These are phyloP conservation scores for Prosapia bicincta DNA, from an alignment of 2,888 invertebrate genomes.

Conservation along the genomic window DNA sequence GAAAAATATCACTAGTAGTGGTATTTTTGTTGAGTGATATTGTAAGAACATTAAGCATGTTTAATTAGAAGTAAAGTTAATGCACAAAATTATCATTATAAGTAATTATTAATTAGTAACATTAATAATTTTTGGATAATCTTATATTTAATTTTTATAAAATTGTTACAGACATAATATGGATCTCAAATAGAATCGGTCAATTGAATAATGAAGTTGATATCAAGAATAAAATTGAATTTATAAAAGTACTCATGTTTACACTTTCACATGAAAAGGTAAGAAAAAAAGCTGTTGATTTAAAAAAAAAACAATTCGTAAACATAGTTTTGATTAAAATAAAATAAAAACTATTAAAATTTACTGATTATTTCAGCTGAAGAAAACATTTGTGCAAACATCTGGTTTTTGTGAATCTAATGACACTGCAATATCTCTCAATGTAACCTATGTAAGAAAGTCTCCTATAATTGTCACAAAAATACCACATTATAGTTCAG, in stretches of 20 bases:
- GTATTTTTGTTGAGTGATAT: no score
- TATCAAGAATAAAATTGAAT: not conserved
- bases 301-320: not conserved
- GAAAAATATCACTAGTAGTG: no score
- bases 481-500: not conserved
- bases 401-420: not conserved
- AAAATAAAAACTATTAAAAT: not conserved
- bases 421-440: not conserved
- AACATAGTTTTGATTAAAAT: not conserved
- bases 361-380: not conserved
- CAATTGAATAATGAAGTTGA: not conserved
- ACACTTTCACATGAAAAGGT: not conserved
- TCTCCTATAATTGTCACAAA: not conserved
- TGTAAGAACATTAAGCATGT: no score
- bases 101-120: no score
- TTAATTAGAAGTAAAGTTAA: no score
- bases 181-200: not conserved
- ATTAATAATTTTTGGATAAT: no score
- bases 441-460: not conserved
- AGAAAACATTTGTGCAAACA: not conserved
- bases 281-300: not conserved
- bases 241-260: not conserved
- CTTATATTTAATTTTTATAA: no score
- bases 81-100: no score
- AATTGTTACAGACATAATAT: not conserved